Conservation (phyloP, 2,888 invertebrate genomes). For the Rotaria magnacalcarata region DNA sequence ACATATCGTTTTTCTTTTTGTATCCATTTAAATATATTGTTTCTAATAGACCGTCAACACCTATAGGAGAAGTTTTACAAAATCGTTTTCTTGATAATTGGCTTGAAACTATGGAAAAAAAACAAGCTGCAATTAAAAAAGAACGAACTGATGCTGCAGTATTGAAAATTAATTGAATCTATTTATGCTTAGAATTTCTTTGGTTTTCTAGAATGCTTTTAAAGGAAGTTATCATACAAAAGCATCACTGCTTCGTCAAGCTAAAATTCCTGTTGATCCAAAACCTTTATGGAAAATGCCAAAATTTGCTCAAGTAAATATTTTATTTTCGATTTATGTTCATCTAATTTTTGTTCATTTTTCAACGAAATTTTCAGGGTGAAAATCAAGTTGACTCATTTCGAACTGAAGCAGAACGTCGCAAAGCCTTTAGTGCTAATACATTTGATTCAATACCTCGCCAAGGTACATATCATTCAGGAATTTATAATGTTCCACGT, state of each 20-base stretch:
- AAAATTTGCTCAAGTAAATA: constrained; percentile 37
- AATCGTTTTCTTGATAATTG: constrained; percentile 43
- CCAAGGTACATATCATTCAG: constrained; percentile 34
- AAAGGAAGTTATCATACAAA: constrained; percentile 45
- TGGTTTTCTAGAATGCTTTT: constrained; percentile 39
- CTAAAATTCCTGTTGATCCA: constrained; percentile 46
- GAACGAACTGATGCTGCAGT: constrained; percentile 40
- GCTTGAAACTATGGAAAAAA: constrained; percentile 39
- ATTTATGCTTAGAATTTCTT: neutral
- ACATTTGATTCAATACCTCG: constrained; percentile 40
- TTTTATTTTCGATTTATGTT: neutral
- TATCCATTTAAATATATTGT: neutral
- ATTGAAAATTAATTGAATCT: neutral
- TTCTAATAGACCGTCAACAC: constrained; percentile 44
- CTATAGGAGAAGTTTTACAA: constrained; percentile 43
- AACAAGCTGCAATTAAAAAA: constrained; percentile 35
- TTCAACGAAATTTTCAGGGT: neutral
- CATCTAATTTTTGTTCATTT: too few relatives aligned
- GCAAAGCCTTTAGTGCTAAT: constrained; percentile 41
- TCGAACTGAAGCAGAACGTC: constrained; percentile 33
- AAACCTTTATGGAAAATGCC: constrained; percentile 45
- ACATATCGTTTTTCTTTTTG: neutral
- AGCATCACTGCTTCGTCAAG: constrained; percentile 43
- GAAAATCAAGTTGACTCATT: constrained; percentile 45
- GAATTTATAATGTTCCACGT: constrained; percentile 37